phyloP scores from a whole-genome alignment of 2,797 vertebrate genomes.

The Euthynnus affinis region DNA sequence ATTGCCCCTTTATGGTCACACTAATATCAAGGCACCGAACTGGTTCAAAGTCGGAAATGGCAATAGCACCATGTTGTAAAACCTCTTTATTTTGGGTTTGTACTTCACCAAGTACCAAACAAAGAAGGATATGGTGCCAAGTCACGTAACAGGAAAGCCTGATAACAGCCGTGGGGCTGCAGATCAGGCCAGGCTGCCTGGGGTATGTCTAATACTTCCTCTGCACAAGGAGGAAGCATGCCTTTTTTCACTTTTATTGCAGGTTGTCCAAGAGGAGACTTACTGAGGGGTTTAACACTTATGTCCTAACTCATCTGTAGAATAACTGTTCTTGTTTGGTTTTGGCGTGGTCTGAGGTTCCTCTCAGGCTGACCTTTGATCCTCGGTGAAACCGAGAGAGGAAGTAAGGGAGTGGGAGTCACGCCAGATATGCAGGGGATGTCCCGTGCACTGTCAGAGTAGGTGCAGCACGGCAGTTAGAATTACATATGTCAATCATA shows the following conservation, averaged over 20 bases:
- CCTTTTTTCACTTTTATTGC: slow-evolving; percentile 57
- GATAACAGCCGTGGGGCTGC: slow-evolving; percentile 61
- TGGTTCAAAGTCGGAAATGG: slow-evolving; percentile 9
- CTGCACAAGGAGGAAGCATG: slow-evolving; percentile 61
- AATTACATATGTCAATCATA: background rate
- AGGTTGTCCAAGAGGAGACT: slow-evolving; percentile 31
- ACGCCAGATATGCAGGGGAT: background rate
- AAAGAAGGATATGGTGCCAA: slow-evolving; percentile 62
- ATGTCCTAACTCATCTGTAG: slow-evolving; percentile 45
- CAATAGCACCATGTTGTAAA: slow-evolving; percentile 20
- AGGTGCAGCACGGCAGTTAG: background rate
- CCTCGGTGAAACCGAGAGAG: slow-evolving; percentile 59
- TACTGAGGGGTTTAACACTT: slow-evolving; percentile 27
- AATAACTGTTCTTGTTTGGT: slow-evolving; percentile 64
- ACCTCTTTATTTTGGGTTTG: slow-evolving; percentile 42
- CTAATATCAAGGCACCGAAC: slow-evolving; percentile 9
- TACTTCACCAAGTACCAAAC: slow-evolving; percentile 51
- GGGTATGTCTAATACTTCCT: slow-evolving; percentile 70
- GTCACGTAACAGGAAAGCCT: slow-evolving; percentile 75
- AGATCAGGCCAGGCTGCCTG: slow-evolving; percentile 52
- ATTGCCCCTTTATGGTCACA: background rate
- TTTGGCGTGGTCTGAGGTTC: slow-evolving; percentile 66
- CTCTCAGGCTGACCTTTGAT: slow-evolving; percentile 61
- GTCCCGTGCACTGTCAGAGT: slow-evolving; percentile 18
- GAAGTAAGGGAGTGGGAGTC: slow-evolving; percentile 50